A percentile compares a stretch with the other conserved stretches of the same genome.
Evolutionary conservation across 2,113 vertebrate genomes (phyloP).

Genomic region (Cottus gobio): DNA sequence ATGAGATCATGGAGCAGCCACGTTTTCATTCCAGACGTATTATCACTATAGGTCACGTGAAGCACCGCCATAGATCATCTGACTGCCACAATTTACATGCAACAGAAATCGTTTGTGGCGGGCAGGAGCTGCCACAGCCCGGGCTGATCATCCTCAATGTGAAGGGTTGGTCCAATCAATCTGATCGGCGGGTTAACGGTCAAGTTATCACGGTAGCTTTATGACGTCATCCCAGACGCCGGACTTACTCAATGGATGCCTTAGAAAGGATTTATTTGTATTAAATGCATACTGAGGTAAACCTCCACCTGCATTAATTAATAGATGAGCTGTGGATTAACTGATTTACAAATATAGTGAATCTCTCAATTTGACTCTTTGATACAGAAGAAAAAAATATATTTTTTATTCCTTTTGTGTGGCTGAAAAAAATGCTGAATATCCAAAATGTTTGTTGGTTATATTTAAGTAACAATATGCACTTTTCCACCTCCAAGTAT

Average conservation of each 20-base stretch:
- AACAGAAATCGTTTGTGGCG: conserved; percentile 29
- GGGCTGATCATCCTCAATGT: neutral
- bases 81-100: conserved; percentile 50
- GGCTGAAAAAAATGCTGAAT: neutral
- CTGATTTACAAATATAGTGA: neutral
- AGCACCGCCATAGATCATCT: conserved; percentile 66
- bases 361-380: neutral
- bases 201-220: neutral
- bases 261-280: neutral
- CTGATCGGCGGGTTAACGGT: conserved; percentile 1
- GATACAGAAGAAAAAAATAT: neutral
- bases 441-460: neutral
- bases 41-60: conserved; percentile 72
- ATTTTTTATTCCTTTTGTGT: neutral
- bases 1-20: conserved; percentile 68
- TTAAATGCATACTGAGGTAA: neutral
- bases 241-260: neutral
- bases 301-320: neutral
- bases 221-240: too few relatives aligned
- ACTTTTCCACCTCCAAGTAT: neutral
- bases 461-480: neutral
- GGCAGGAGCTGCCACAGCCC: conserved; percentile 1
- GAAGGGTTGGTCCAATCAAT: neutral
- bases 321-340: neutral
- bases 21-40: conserved; percentile 60